A percentile compares a stretch with the other conserved stretches of the same genome.
phyloP scores from a whole-genome alignment of 2,113 vertebrate genomes.

The Girardinichthys multiradiatus region DNA sequence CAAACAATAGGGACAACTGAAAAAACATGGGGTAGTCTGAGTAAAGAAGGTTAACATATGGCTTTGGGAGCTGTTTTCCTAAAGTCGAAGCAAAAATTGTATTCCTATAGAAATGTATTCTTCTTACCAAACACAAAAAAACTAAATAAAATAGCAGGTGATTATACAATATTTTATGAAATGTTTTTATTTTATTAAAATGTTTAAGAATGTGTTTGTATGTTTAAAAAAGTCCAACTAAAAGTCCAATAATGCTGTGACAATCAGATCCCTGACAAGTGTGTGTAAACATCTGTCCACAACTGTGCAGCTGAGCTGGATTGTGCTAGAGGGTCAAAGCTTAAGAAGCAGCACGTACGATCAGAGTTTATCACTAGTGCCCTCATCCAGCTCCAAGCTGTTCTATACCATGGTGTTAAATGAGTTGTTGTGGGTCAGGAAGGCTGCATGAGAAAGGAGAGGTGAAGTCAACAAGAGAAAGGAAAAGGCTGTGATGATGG shows the following conservation, averaged over 20 bases:
- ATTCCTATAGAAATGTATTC: too few species aligned
- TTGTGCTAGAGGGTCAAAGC: slow-evolving; percentile 31
- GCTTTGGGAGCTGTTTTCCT: too few species aligned
- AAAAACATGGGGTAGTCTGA: too few species aligned
- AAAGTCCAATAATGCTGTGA: slow-evolving; percentile 2
- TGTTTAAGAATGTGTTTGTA: too few species aligned
- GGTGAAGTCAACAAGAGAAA: slow-evolving; percentile 16
- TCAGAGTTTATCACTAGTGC: slow-evolving; percentile 6
- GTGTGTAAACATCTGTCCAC: slow-evolving; percentile 9
- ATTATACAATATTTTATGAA: too few species aligned
- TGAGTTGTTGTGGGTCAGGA: slow-evolving; percentile 52
- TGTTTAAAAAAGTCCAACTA: too few species aligned
- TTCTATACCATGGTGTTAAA: slow-evolving; percentile 32
- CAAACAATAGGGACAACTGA: too few species aligned
- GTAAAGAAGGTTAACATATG: too few species aligned
- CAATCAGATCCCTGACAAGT: slow-evolving; percentile 1
- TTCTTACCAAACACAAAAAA: too few species aligned
- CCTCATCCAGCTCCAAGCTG: slow-evolving; percentile 27
- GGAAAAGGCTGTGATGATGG: not conserved
- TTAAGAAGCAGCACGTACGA: slow-evolving; percentile 5
- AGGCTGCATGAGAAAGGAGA: not conserved
- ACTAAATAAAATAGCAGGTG: too few species aligned
- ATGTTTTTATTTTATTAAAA: too few species aligned
- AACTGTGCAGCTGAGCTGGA: slow-evolving; percentile 1
- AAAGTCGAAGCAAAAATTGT: too few species aligned